Base-by-base conservation (phyloP, 2,113 vertebrate genomes). In the Labeo catla region DNA sequence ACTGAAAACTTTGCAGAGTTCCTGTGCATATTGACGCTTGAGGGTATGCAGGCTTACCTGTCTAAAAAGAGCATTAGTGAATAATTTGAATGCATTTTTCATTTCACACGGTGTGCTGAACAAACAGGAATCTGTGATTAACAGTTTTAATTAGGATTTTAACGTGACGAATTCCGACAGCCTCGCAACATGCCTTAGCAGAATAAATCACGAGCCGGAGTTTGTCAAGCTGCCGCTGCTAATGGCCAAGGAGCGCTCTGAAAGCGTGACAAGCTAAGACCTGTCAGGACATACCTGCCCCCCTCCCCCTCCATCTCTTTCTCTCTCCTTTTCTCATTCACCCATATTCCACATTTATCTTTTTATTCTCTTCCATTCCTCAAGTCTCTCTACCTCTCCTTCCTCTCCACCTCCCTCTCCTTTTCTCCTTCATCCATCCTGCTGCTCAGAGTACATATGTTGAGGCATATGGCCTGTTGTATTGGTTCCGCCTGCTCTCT, bases 71-170 rank as follows among this genome's bases (percentile, higher is more conserved):
- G 95, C 93, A 93, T 93, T 96, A 94, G 93, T 93, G 95, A 95
- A 96, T 95, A 94, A 95, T 96, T 96, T 95, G 95, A 96, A 96
- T 95, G 94, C 94, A 95, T 95, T 96, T 96, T 95, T 96, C 95
- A 96, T 96, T 94, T 96, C 94, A 92, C 83, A 90, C 89, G 90
- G 90, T 95, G 95, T 96, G 96, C 96, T 97, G 96, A 96, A 95
- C 95, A 93, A 92, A 96, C 95, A 96, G 95, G 93, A 95, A 94
- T 95, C 91, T 92, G 91, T 91, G 92, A 93, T 95, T 95, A 95
- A 95, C 93, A 93, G 94, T 95, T 95, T 96, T 96, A 96, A 97
- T 97, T 97, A 96, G 96, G 96, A 94, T 94, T 94, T 94, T 92
- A 94, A 94, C 92, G 93, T 96, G 94, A 94, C 93, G 94, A 94